phyloP scores from a whole-genome alignment of 2,797 vertebrate genomes.

The Brachyalestes nurse region DNA sequence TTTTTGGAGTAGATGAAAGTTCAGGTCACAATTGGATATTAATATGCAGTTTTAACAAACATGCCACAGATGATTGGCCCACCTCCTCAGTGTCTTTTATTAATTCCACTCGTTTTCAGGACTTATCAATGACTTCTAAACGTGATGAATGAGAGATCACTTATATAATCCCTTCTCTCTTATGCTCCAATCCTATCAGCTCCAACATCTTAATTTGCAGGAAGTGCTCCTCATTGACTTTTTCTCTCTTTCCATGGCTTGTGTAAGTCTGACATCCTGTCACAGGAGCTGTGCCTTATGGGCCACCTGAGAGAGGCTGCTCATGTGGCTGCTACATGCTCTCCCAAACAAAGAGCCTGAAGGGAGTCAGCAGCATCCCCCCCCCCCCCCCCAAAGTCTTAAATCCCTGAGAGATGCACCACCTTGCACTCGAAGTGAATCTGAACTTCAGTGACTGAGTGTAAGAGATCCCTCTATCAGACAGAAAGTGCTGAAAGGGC shows the following conservation, averaged over 20 bases:
- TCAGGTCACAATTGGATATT: not conserved
- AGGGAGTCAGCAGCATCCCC: constrained; percentile 1
- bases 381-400: too few relatives aligned
- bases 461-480: constrained; percentile 1
- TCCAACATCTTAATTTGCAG: constrained; percentile 25
- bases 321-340: constrained; percentile 62
- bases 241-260: constrained; percentile 42
- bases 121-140: not conserved
- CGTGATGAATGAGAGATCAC: not conserved
- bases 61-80: not conserved
- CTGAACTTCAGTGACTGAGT: not conserved
- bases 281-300: constrained; percentile 59
- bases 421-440: not conserved
- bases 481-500: not conserved
- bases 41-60: not conserved
- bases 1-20: not conserved
- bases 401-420: constrained; percentile 10
- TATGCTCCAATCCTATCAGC: not conserved
- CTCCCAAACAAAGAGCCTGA: constrained; percentile 22
- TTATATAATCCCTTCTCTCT: not conserved
- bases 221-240: constrained; percentile 64
- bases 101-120: not conserved
- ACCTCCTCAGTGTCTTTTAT: not conserved
- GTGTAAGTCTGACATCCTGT: constrained; percentile 63
- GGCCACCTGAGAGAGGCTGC: constrained; percentile 67